Evolutionary conservation across 2,797 vertebrate species (phyloP).

Genomic region (Scolopax rusticola): DNA sequence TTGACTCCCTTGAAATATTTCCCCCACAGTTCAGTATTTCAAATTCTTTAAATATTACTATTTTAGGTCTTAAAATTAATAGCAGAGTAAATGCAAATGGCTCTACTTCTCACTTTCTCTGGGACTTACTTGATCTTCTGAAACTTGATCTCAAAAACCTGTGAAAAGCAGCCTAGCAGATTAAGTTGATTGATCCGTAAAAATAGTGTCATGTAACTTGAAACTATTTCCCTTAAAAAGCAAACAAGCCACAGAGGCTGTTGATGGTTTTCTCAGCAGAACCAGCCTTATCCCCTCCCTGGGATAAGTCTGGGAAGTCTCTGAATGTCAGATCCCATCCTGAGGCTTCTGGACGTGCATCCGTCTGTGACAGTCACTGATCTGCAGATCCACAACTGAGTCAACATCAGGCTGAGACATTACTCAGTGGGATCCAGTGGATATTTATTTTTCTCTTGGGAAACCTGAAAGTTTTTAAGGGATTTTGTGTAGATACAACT

Average conservation of each 20-base stretch:
- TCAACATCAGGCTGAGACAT: background rate
- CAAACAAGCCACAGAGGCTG: background rate
- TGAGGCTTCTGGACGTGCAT: background rate
- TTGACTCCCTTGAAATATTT: background rate
- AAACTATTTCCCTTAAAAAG: slow-evolving; percentile 23
- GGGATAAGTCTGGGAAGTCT: background rate
- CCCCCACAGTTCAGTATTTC: background rate
- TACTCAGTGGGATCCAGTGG: background rate
- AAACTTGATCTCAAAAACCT: background rate
- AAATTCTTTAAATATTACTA: background rate
- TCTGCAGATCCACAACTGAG: slow-evolving; percentile 3
- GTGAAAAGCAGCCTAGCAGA: background rate
- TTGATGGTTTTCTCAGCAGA: background rate
- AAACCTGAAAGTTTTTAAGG: background rate
- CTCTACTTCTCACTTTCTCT: background rate
- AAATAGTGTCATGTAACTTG: background rate
- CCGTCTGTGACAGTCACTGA: background rate
- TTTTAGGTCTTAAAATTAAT: background rate
- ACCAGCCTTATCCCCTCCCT: background rate
- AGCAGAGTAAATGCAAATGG: background rate
- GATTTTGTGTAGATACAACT: background rate
- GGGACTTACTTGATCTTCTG: background rate
- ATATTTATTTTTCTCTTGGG: slow-evolving; percentile 21
- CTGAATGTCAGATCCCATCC: background rate
- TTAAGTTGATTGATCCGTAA: slow-evolving; percentile 1